Conservation (phyloP, 2,797 vertebrate species). For the Gymnopithys bicolor region DNA sequence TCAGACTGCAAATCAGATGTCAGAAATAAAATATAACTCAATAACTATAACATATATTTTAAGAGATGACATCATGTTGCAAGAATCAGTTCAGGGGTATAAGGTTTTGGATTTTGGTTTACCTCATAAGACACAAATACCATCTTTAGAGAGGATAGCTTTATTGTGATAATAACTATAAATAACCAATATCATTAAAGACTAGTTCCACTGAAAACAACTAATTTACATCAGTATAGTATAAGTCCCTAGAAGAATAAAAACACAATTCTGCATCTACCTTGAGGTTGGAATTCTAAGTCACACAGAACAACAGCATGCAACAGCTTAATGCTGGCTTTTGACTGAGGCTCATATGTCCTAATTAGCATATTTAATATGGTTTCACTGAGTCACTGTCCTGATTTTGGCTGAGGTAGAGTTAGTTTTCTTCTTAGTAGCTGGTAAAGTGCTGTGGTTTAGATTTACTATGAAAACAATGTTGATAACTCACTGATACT, state of each 20-base stretch:
- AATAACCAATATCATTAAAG: neutral
- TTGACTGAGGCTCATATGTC: neutral
- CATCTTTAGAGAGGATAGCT: neutral
- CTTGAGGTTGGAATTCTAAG: neutral
- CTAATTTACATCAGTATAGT: neutral
- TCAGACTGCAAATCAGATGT: neutral
- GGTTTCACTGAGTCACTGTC: neutral
- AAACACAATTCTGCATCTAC: neutral
- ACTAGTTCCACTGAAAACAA: neutral
- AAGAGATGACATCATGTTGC: neutral
- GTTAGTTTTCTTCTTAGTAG: neutral
- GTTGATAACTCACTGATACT: no score
- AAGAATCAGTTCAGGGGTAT: neutral
- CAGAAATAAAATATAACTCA: slow-evolving; percentile 19
- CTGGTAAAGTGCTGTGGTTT: neutral
- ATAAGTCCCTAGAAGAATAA: neutral
- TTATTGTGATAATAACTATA: neutral
- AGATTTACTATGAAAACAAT: neutral
- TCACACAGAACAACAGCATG: neutral
- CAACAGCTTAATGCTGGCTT: neutral
- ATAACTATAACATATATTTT: neutral
- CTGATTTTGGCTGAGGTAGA: neutral
- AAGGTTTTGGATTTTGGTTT: neutral
- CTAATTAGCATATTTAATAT: neutral
- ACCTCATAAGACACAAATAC: neutral